A percentile compares a stretch with the other conserved stretches of the same genome.
phyloP scores from a whole-genome alignment of 2,113 vertebrate genomes.

The Coptodon bakossiorum region DNA sequence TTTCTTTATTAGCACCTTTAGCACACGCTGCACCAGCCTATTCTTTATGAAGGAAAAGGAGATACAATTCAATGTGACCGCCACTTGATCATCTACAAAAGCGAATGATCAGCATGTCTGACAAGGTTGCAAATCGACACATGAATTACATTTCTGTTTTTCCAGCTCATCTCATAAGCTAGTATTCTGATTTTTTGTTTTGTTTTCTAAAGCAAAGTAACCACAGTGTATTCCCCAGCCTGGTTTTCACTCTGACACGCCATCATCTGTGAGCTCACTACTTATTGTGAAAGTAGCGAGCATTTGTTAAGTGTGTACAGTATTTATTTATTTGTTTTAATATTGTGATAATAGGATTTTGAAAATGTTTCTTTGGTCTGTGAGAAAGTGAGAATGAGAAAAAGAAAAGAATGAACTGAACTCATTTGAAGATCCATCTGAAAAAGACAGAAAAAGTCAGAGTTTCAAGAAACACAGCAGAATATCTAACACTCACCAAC shows the following conservation, averaged over 20 bases:
- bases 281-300: not conserved
- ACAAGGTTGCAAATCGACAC: not conserved
- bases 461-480: not conserved
- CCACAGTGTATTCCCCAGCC: not conserved
- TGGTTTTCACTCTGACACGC: not conserved
- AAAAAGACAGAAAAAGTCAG: not conserved
- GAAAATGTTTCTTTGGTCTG: not conserved
- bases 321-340: not conserved
- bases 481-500: slow-evolving; percentile 77
- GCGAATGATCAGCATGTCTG: not conserved
- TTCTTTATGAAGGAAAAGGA: not conserved
- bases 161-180: not conserved
- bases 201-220: not conserved
- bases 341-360: not conserved
- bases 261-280: not conserved
- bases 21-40: not conserved
- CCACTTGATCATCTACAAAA: not conserved
- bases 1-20: not conserved
- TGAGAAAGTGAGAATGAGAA: not conserved
- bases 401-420: not conserved
- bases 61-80: not conserved
- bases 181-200: not conserved
- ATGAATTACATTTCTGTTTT: not conserved
- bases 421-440: not conserved
- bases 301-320: not conserved